Conservation (phyloP, 2,888 invertebrate genomes). For the Drosophila merina region DNA sequence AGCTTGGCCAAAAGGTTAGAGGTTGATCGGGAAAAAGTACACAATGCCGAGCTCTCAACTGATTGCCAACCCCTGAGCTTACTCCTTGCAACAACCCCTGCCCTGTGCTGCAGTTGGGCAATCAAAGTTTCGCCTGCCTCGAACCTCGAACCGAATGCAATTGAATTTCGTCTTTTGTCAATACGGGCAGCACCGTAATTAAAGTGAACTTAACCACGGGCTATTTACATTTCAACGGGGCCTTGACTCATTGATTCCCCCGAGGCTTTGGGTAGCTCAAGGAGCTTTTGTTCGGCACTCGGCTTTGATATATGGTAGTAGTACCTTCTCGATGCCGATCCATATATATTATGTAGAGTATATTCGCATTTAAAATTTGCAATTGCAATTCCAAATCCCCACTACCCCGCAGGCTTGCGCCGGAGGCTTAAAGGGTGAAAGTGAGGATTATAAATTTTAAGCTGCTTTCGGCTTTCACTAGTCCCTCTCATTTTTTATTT, state of each 20-base stretch:
- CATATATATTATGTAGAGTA: constrained; percentile 12
- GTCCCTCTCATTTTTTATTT: constrained; percentile 59
- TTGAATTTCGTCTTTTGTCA: constrained; percentile 50
- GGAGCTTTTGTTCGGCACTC: constrained; percentile 66
- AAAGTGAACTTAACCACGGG: constrained; percentile 52
- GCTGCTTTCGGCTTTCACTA: constrained; percentile 70
- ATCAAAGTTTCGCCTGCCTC: constrained; percentile 34
- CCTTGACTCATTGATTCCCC: constrained; percentile 68
- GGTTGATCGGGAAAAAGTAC: constrained; percentile 14
- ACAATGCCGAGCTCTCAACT: constrained; percentile 23
- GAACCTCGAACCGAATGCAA: constrained; percentile 41
- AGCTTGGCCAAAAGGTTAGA: constrained; percentile 11
- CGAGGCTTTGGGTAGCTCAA: constrained; percentile 52
- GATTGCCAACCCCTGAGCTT: constrained; percentile 28
- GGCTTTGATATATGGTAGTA: constrained; percentile 34
- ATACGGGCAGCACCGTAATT: constrained; percentile 46
- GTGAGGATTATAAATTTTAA: constrained; percentile 78
- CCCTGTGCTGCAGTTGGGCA: constrained; percentile 22
- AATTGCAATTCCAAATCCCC: constrained; percentile 34
- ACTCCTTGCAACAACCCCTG: constrained; percentile 5
- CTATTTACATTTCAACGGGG: constrained; percentile 45
- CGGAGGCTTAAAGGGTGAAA: constrained; percentile 70
- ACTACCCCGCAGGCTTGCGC: constrained; percentile 17
- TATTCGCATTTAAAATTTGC: constrained; percentile 37
- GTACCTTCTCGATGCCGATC: not conserved